These are phyloP conservation scores for Tachycineta bicolor DNA, from an alignment of 2,113 vertebrate species.

Conservation along the genomic window DNA sequence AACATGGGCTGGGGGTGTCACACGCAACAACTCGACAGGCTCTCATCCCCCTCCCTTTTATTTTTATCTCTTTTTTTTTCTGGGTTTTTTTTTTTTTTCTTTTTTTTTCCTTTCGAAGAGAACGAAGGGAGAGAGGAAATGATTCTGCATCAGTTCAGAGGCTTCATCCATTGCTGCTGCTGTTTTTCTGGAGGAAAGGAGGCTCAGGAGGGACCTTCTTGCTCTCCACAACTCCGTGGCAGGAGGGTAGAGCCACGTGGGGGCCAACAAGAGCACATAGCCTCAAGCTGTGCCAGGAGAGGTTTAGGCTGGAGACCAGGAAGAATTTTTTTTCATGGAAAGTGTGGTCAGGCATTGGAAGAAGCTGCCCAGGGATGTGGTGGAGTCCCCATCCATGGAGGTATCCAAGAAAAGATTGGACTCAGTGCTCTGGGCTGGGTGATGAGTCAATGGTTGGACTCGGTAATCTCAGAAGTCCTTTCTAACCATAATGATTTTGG, in stretches of 20 bases:
- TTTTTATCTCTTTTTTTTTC: background rate
- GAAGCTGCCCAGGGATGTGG: too few species aligned
- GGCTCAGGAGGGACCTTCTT: background rate
- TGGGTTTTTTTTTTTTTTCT: rapidly evolving
- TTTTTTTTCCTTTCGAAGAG: background rate
- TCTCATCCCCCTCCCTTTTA: background rate
- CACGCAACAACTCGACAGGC: background rate
- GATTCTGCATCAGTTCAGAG: background rate
- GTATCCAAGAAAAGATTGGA: background rate
- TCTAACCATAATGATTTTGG: background rate
- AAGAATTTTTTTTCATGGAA: background rate
- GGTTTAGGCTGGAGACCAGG: background rate
- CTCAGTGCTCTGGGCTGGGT: background rate
- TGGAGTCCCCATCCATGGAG: background rate
- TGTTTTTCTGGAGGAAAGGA: background rate
- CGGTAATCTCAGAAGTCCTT: rapidly evolving
- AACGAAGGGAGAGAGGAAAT: background rate
- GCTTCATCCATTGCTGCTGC: background rate
- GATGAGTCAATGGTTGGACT: background rate
- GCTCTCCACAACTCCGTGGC: background rate
- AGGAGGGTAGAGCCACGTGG: background rate
- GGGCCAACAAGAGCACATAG: background rate
- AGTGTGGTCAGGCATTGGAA: background rate
- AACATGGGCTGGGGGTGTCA: constrained; percentile 8
- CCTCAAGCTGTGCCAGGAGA: background rate